Evolutionary conservation across 2,888 invertebrate genomes (phyloP), one percentile per base, ranked within the genome.

Genomic region (Plebejus melissa): DNA sequence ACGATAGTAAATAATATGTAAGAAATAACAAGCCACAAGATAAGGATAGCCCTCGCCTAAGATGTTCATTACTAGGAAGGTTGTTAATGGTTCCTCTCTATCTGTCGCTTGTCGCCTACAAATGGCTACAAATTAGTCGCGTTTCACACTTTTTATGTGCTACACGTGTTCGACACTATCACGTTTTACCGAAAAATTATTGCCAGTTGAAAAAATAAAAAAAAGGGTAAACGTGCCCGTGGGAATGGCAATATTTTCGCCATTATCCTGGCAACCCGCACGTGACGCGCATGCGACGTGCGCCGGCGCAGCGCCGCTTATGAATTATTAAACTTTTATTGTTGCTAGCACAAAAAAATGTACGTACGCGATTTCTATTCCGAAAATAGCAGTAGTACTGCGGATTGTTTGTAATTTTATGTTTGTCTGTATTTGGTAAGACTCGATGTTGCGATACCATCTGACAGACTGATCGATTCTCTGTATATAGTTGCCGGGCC

Each of bases 271-370:
- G 85, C 82, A 86, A 87, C 87, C 86, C 82, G 89, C 89, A 90
- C 90, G 90, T 90, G 91, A 90, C 80, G 80, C 83, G 90, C 85
- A 86, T 89, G 86, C 87, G 83, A 85, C 74, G 36, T 85, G 77
- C 76, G 77, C 77, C 78, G 81, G 79, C 80, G 77, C 78, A 82
- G 82, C 83, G 80, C 82, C 79, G 32, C 90, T 90, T 91, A 93
- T 93, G 91, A 91, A 93, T 93, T 91, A 93, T 93, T 91, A 85
- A 91, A 86, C 86, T 88, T 90, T 90, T 93, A 92, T 92, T 92
- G 92, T 91, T 85, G 84, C 83, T 82, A 81, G 80, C 81, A 85
- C 85, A 88, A 90, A 91, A 91, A 90, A 90, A 88, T 84, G 85
- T 83, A 85, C 78, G 84, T 86, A 87, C 82, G 81, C 84, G 84